Evolutionary conservation across 2,797 vertebrate genomes (phyloP).

Genomic region (Carapus acus): DNA sequence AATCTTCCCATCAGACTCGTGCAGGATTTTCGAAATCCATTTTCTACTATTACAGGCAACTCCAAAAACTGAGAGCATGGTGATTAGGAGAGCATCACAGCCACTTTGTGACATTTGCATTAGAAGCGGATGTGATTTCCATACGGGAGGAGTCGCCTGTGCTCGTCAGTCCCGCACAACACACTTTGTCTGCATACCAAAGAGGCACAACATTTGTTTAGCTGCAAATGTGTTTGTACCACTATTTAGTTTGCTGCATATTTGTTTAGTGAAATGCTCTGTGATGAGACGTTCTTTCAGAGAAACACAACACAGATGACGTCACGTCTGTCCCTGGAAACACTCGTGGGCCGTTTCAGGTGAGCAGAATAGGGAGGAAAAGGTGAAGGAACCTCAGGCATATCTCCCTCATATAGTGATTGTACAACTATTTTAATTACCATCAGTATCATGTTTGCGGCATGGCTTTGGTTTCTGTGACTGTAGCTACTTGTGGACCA

Average conservation of each 20-base stretch:
- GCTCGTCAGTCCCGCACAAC: slow-evolving; percentile 16
- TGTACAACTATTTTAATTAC: too few species aligned
- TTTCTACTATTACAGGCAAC: slow-evolving; percentile 56
- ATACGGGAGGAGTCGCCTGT: slow-evolving; percentile 40
- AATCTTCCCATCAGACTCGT: slow-evolving; percentile 41
- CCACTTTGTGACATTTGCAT: slow-evolving; percentile 65
- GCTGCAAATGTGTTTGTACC: slow-evolving; percentile 32
- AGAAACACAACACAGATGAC: slow-evolving; percentile 2
- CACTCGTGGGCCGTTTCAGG: too few species aligned
- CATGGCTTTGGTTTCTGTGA: too few species aligned
- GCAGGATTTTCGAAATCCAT: slow-evolving; percentile 60
- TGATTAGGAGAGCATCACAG: slow-evolving; percentile 67
- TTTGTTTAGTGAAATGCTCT: slow-evolving; percentile 11
- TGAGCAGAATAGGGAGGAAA: too few species aligned
- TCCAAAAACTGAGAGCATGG: slow-evolving; percentile 66
- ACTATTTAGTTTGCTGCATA: slow-evolving; percentile 22
- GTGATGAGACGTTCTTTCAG: slow-evolving; percentile 8
- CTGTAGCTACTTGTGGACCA: too few species aligned
- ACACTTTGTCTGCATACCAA: slow-evolving; percentile 8
- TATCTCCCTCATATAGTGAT: too few species aligned
- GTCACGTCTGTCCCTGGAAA: too few species aligned
- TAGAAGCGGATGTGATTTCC: slow-evolving; percentile 47
- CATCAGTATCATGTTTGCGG: too few species aligned
- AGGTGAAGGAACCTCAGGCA: too few species aligned
- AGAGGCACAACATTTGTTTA: slow-evolving; percentile 29